phyloP scores from a whole-genome alignment of 2,888 invertebrate species.

The Creontiades dilutus region DNA sequence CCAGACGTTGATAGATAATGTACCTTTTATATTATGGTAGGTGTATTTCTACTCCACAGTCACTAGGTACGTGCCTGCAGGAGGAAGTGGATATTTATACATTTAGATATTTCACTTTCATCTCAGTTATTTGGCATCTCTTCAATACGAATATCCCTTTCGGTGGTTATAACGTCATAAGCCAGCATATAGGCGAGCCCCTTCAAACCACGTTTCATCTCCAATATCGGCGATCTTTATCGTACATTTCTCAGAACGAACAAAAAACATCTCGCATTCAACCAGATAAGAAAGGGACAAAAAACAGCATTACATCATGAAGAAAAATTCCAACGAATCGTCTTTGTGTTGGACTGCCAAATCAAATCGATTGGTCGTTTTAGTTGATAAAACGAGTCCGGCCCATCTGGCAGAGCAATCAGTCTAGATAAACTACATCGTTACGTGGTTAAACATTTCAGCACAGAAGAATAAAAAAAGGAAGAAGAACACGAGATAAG shows the following conservation, averaged over 20 bases:
- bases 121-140: slow-evolving; percentile 26
- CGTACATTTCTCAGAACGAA: neutral
- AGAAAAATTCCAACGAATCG: neutral
- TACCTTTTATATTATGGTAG: no score
- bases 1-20: no score
- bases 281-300: neutral
- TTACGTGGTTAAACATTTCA: no score
- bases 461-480: no score
- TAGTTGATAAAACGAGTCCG: neutral
- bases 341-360: neutral
- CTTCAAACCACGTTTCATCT: neutral
- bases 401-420: neutral
- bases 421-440: no score
- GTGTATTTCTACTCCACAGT: no score
- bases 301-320: slow-evolving; percentile 13
- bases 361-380: neutral
- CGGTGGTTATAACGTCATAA: neutral
- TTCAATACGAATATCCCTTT: neutral
- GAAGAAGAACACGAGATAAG: no score
- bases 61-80: neutral
- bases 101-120: neutral
- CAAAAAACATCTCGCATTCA: neutral
- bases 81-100: neutral
- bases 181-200: slow-evolving; percentile 3
- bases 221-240: neutral